These are phyloP conservation scores for Orycteropus afer DNA, from an alignment of 2,113 vertebrate genomes.

Conservation along the genomic window DNA sequence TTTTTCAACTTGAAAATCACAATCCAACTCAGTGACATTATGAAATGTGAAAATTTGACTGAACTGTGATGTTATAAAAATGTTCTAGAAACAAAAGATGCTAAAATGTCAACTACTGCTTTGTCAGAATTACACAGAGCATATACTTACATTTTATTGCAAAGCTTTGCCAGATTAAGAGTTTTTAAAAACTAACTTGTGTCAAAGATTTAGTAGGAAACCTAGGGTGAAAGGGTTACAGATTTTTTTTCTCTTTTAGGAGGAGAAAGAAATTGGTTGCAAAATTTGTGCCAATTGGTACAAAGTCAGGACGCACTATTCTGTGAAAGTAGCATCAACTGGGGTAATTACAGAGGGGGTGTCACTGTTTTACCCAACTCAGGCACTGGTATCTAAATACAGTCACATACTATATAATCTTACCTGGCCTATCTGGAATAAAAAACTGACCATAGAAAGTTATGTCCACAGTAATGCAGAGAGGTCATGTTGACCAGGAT, in stretches of 20 bases:
- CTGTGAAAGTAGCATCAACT: background rate
- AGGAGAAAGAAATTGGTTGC: background rate
- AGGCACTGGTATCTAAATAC: background rate
- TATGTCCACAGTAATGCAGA: background rate
- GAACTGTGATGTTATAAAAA: constrained; percentile 20
- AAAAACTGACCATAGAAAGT: background rate
- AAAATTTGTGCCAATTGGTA: background rate
- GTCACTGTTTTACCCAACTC: background rate
- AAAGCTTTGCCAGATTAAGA: background rate
- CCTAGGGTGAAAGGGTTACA: background rate
- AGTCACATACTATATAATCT: too few relatives aligned
- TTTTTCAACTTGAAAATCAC: background rate
- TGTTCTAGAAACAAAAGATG: background rate
- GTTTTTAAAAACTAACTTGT: constrained; percentile 36
- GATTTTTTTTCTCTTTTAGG: background rate
- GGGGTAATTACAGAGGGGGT: background rate
- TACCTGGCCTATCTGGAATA: background rate
- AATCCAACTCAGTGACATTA: background rate
- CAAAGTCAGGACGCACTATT: background rate
- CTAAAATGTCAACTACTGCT: background rate
- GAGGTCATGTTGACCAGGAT: background rate
- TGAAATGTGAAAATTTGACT: constrained; percentile 10
- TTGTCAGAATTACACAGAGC: background rate
- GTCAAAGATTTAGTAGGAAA: constrained; percentile 18
- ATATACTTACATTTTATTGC: background rate